A percentile compares a stretch with the other conserved stretches of the same genome.
These are phyloP conservation scores for Heliopora coerulea DNA, from an alignment of 92 coral and sea anemone species.

Conservation along the genomic window DNA sequence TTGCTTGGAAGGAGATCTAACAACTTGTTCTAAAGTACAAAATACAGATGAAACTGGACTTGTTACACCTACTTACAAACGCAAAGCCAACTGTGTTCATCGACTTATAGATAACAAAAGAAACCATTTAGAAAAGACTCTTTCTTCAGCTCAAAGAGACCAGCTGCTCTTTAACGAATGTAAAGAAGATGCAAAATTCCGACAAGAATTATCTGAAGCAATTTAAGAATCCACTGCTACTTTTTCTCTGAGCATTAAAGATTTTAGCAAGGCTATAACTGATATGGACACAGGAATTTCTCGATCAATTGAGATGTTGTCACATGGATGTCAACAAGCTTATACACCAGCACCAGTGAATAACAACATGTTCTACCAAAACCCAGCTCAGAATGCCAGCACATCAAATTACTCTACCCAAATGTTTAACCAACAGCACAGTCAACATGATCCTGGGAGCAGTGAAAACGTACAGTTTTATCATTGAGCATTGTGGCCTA, in stretches of 20 bases:
- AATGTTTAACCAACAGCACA: too few relatives aligned
- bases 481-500: too few relatives aligned
- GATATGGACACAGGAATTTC: conserved; percentile 56
- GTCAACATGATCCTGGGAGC: too few relatives aligned
- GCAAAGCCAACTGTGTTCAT: conserved; percentile 61
- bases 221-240: conserved; percentile 54
- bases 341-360: too few relatives aligned
- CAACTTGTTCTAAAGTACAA: neutral
- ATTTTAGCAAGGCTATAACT: conserved; percentile 50
- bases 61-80: conserved; percentile 17
- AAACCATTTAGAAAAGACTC: conserved; percentile 54
- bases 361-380: too few relatives aligned
- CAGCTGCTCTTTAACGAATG: conserved; percentile 49
- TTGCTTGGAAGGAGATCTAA: neutral
- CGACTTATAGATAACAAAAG: conserved; percentile 61
- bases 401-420: too few relatives aligned
- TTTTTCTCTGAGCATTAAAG: conserved; percentile 46
- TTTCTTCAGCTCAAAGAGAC: conserved; percentile 56
- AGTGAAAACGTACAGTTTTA: too few relatives aligned
- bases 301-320: conserved; percentile 62
- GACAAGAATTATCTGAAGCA: conserved; percentile 52
- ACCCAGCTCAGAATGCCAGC: too few relatives aligned
- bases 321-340: conserved; percentile 39
- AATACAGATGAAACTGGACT: neutral
- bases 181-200: conserved; percentile 64